Percentiles rank a stretch among this genome's conserved stretches.
Evolutionary conservation across 2,888 invertebrate genomes (phyloP).

Genomic region (Deilephila elpenor): DNA sequence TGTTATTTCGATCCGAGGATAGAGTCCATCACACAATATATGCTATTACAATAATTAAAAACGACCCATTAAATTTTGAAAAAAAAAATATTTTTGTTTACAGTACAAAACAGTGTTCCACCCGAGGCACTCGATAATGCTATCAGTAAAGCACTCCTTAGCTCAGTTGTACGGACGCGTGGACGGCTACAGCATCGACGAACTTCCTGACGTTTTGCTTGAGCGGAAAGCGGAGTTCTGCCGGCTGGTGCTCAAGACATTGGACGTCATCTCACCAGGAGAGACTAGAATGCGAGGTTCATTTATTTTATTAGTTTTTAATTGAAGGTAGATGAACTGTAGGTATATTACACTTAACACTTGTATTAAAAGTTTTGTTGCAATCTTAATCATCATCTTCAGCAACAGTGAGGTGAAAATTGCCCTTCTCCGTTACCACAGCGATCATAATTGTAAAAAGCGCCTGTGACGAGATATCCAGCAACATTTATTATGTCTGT

Average conservation of each 20-base stretch:
- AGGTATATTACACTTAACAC: too few species aligned
- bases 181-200: constrained; percentile 88
- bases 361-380: too few species aligned
- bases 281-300: constrained; percentile 89
- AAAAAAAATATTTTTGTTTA: constrained; percentile 35
- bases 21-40: too few species aligned
- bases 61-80: background rate
- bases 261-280: constrained; percentile 91
- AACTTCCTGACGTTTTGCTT: constrained; percentile 89
- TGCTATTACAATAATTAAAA: too few species aligned
- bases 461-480: too few species aligned
- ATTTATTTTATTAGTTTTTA: constrained; percentile 3
- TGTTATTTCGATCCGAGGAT: too few species aligned
- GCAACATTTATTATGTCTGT: too few species aligned
- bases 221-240: constrained; percentile 91
- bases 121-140: constrained; percentile 89
- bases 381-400: too few species aligned
- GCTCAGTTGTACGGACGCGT: constrained; percentile 92
- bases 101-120: constrained; percentile 89
- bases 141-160: constrained; percentile 87
- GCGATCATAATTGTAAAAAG: too few species aligned
- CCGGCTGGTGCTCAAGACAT: constrained; percentile 86
- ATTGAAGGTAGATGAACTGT: too few species aligned
- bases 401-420: too few species aligned
- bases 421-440: too few species aligned